These are phyloP conservation scores for Grapholita molesta DNA, from an alignment of 1,140 invertebrate species.

Conservation along the genomic window DNA sequence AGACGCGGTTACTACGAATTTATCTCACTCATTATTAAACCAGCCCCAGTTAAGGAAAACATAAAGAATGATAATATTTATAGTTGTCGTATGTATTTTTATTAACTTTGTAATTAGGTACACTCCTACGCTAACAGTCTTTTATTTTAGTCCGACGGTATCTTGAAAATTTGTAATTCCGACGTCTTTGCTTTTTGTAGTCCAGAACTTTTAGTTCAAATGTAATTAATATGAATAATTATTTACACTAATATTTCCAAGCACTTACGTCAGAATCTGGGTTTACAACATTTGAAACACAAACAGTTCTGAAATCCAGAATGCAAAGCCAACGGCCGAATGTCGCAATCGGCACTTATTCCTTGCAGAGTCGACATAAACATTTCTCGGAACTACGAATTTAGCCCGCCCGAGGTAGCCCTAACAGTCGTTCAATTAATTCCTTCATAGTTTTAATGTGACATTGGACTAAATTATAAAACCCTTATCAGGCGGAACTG, in stretches of 20 bases:
- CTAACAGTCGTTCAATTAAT: conserved; percentile 42
- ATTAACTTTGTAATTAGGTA: not conserved
- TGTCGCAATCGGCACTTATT: conserved; percentile 60
- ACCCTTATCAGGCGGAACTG: conserved; percentile 61
- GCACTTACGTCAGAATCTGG: conserved; percentile 44
- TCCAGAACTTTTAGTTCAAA: not conserved
- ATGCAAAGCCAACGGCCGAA: conserved; percentile 46
- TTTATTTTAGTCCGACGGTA: too few species aligned
- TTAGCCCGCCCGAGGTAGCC: conserved; percentile 34
- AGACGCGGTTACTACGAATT: conserved; percentile 32
- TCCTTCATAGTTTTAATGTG: conserved; percentile 57
- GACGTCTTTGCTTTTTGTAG: not conserved
- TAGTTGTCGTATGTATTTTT: not conserved
- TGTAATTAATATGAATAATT: not conserved
- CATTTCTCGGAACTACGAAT: conserved; percentile 56
- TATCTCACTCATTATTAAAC: conserved; percentile 29
- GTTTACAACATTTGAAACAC: conserved; percentile 62
- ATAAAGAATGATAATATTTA: conserved; percentile 1
- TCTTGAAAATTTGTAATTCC: not conserved
- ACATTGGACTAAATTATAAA: conserved; percentile 69
- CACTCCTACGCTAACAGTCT: too few species aligned
- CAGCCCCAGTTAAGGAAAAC: conserved; percentile 24
- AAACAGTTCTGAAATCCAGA: conserved; percentile 66
- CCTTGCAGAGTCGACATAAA: conserved; percentile 54
- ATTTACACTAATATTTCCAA: conserved; percentile 4